Base-by-base conservation (phyloP, 2,113 vertebrate species). In the Prinia subflava region DNA sequence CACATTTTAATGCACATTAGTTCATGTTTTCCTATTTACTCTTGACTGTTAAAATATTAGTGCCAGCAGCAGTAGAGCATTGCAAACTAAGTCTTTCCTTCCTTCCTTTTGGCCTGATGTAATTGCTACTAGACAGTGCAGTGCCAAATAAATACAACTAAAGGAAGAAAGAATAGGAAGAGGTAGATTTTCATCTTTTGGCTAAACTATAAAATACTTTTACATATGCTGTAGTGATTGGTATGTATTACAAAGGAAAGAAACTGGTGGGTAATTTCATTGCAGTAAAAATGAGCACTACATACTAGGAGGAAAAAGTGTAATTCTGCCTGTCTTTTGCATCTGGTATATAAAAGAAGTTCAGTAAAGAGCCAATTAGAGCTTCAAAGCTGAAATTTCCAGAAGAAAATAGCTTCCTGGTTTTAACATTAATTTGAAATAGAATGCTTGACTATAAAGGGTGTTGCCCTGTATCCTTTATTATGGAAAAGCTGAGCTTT, bases 61-160 rank as follows among this genome's bases (percentile, higher is more conserved):
- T 80, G 67, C 35, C 76, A 95, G 33, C 22, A 90, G 41, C 49
- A 81, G 42, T 33, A 81, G 49, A 87, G 37, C 35, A 95, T 73
- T 84, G 53, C 88, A 95, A 95, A 84, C 50, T 35, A 62, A 75
- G 18, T 63, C 86, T 80, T 95, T 93, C 92, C 90, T 97, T 96
- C 89, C 92, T 96, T 97, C 78, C 87, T 94, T 84, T 69, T 52
- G 50, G 28, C 12, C 35, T 56, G 18, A 63, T 89, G 84, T 69
- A 57, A 88, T 59, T 86, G 37, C 87, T 87, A 73, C 23, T 55
- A 67, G 35, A 70, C 7, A 10, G 23, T 79, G 19, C 44, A 55
- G 18, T 70, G 76, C 76, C 83, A 94, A 95, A 85, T 83, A 93
- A 89, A 87, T 77, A 22, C 9, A 80, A 35, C 24, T 74, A 41